phyloP scores from a whole-genome alignment of 2,888 invertebrate species.

The Microplitis deprimator region DNA sequence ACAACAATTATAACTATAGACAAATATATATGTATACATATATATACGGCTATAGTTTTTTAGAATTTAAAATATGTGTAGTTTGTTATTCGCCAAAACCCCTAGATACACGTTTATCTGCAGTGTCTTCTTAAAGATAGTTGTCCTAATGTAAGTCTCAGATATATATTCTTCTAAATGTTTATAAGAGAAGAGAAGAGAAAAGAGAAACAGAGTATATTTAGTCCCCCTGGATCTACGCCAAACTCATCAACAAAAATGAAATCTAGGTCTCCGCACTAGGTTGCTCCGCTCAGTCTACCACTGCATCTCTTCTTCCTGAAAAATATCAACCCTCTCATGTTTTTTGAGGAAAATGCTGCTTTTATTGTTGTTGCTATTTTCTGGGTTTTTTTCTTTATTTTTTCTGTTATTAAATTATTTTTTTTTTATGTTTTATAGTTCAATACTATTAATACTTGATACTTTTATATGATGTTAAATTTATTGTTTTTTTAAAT shows the following conservation, averaged over 20 bases:
- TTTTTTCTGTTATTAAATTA: no score
- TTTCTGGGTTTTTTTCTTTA: no score
- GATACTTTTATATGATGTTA: no score
- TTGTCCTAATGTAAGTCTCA: slow-evolving; percentile 18
- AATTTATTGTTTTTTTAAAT: no score
- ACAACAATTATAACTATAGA: background rate
- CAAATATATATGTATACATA: no score
- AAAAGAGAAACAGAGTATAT: slow-evolving; percentile 65
- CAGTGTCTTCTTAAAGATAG: slow-evolving; percentile 24
- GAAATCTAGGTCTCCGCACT: slow-evolving; percentile 68
- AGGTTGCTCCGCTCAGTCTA: slow-evolving; percentile 25
- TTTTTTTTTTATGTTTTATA: no score
- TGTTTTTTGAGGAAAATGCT: background rate
- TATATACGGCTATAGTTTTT: background rate
- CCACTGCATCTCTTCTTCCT: slow-evolving; percentile 8
- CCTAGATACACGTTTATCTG: slow-evolving; percentile 40
- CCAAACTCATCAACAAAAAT: slow-evolving; percentile 72
- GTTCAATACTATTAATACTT: no score
- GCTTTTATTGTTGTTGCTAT: no score
- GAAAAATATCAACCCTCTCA: background rate
- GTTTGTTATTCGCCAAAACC: slow-evolving; percentile 2
- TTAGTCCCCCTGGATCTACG: slow-evolving; percentile 68
- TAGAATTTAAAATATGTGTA: slow-evolving; percentile 3
- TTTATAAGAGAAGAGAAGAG: slow-evolving; percentile 33
- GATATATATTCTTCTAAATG: background rate